phyloP scores from a whole-genome alignment of 1,140 invertebrate species.

The Drosophila repletoides region DNA sequence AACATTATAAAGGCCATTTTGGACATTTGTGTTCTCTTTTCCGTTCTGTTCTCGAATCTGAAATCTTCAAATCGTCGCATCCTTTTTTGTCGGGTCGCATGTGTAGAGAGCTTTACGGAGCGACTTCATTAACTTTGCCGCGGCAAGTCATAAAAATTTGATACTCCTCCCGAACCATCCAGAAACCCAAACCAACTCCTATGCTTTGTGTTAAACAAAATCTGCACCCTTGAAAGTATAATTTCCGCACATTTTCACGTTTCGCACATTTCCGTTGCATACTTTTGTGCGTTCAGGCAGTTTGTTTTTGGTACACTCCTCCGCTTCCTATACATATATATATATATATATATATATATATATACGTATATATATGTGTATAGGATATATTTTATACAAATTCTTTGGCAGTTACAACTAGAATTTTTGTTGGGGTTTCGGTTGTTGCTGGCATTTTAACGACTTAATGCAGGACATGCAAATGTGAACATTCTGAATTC shows the following conservation, averaged over 20 bases:
- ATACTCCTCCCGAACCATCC: slow-evolving; percentile 1
- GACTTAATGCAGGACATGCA: slow-evolving; percentile 78
- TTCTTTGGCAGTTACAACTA: slow-evolving; percentile 56
- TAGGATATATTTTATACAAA: slow-evolving; percentile 62
- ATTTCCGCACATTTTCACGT: slow-evolving; percentile 79
- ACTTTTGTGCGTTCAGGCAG: slow-evolving; percentile 69
- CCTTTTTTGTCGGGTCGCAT: slow-evolving; percentile 28
- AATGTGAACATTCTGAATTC: slow-evolving; percentile 75
- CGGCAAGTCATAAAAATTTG: slow-evolving; percentile 68
- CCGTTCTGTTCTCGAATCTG: neutral
- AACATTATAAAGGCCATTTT: slow-evolving; percentile 40
- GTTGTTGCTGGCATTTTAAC: slow-evolving; percentile 66
- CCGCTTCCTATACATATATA: neutral
- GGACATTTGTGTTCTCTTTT: slow-evolving; percentile 7
- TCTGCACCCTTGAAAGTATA: slow-evolving; percentile 57
- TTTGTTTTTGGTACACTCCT: slow-evolving; percentile 1
- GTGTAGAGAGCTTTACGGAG: slow-evolving; percentile 37
- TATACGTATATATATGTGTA: neutral
- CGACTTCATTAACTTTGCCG: slow-evolving; percentile 67
- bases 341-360: neutral
- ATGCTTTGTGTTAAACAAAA: slow-evolving; percentile 4
- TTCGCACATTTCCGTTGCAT: slow-evolving; percentile 76
- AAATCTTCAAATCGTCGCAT: too few relatives aligned
- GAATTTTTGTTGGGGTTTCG: slow-evolving; percentile 19
- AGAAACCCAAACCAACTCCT: neutral